phyloP scores from a whole-genome alignment of 2,113 vertebrate species.

The Lepidothrix coronata region DNA sequence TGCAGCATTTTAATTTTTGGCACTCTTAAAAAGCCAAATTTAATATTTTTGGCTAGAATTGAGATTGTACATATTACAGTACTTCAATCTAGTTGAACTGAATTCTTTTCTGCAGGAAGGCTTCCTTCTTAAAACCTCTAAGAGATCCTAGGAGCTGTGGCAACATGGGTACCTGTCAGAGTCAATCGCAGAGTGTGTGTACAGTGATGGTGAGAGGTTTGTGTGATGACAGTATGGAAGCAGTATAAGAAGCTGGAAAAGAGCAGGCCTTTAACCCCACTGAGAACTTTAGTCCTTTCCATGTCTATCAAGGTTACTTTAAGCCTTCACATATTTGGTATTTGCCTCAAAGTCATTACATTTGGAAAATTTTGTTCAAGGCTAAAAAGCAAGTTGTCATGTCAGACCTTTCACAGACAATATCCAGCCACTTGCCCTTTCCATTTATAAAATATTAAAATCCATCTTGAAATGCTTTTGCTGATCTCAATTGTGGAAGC shows the following conservation, averaged over 20 bases:
- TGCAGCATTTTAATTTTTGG: not conserved
- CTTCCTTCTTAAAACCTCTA: not conserved
- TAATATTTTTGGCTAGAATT: not conserved
- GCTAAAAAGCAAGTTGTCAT: not conserved
- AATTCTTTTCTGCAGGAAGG: not conserved
- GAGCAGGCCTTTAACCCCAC: not conserved
- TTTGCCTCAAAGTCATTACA: not conserved
- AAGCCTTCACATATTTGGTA: not conserved
- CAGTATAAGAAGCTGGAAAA: not conserved
- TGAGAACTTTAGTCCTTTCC: not conserved
- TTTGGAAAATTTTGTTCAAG: not conserved
- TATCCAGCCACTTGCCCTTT: not conserved
- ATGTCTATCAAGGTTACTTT: not conserved
- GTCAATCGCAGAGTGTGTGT: accelerated
- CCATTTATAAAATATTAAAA: not conserved
- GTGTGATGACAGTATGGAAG: not conserved
- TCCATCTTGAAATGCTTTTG: not conserved
- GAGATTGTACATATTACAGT: not conserved
- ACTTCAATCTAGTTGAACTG: not conserved
- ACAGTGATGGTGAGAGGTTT: not conserved
- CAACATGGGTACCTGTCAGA: not conserved
- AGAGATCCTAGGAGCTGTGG: not conserved
- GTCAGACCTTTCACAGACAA: not conserved
- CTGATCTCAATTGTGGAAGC: not conserved
- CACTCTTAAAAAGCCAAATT: not conserved